Conservation (phyloP, 2,113 vertebrate species). For the Serinus canaria region DNA sequence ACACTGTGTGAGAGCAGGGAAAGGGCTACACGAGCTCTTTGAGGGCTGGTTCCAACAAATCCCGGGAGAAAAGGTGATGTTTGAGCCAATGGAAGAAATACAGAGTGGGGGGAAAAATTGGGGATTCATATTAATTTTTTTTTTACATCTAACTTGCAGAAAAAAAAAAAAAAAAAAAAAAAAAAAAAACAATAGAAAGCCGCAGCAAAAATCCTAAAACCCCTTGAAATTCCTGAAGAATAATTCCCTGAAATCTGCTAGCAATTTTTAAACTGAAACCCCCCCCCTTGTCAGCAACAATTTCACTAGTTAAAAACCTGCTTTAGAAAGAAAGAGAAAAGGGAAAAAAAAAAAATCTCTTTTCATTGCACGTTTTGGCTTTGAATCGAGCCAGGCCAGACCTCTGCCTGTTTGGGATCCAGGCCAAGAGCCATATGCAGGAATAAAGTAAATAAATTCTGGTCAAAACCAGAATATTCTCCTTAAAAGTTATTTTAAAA, state of each 20-base stretch:
- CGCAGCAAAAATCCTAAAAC: background rate
- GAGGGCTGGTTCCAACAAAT: background rate
- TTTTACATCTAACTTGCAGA: background rate
- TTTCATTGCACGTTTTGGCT: conserved; percentile 36
- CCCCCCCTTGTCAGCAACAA: background rate
- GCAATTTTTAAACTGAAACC: background rate
- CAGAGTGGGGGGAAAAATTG: rapidly evolving
- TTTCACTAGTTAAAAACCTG: background rate
- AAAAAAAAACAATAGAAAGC: background rate
- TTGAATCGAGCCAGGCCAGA: conserved; percentile 41
- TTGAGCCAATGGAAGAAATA: background rate
- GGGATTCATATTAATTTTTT: background rate
- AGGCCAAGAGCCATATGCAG: conserved; percentile 54
- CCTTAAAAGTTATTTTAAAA: conserved; percentile 35
- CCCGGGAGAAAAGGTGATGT: background rate
- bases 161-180: background rate
- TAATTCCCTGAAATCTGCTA: conserved; percentile 5
- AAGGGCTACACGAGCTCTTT: background rate
- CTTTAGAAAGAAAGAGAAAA: conserved; percentile 23
- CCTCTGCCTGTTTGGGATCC: conserved; percentile 45
- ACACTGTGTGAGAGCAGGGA: background rate
- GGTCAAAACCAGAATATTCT: conserved; percentile 60
- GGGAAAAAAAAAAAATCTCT: background rate
- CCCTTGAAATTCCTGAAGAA: background rate
- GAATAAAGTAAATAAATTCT: conserved; percentile 61